Percentiles rank a stretch among this genome's conserved stretches.
Conservation (phyloP, 2,888 invertebrate genomes). For the Hirtodrosophila cameraria region DNA sequence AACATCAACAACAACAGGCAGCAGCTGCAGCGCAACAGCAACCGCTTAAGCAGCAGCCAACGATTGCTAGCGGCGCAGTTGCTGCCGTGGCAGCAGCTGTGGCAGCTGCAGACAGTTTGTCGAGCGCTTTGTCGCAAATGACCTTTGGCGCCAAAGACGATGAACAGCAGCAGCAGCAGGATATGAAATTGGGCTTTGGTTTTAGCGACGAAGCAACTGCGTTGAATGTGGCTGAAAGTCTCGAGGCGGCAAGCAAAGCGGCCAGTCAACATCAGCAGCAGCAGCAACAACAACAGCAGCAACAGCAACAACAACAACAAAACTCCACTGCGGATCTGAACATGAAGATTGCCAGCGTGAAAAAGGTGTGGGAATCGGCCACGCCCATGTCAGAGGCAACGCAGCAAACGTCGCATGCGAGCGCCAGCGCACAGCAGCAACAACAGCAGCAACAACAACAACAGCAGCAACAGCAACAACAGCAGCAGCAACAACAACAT, state of each 20-base stretch:
- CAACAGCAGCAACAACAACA: constrained; percentile 34
- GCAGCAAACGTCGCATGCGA: constrained; percentile 34
- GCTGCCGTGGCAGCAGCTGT: constrained; percentile 18
- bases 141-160: constrained; percentile 85
- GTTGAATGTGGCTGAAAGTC: constrained; percentile 58
- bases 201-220: constrained; percentile 87
- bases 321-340: constrained; percentile 95
- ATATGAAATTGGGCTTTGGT: constrained; percentile 95
- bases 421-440: constrained; percentile 63
- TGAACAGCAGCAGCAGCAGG: constrained; percentile 88
- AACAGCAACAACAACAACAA: constrained; percentile 86
- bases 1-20: constrained; percentile 84
- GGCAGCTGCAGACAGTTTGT: constrained; percentile 84
- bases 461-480: constrained; percentile 33
- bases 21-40: constrained; percentile 33
- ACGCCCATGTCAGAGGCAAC: constrained; percentile 86
- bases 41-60: constrained; percentile 15
- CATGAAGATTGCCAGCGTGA: constrained; percentile 96
- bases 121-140: constrained; percentile 87
- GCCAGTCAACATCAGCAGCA: constrained; percentile 33
- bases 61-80: constrained; percentile 38
- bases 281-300: constrained; percentile 55
- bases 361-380: constrained; percentile 91
- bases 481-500: constrained; percentile 41
- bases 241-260: constrained; percentile 82